A percentile compares a stretch with the other conserved stretches of the same genome.
These are phyloP conservation scores for Alsophila aescularia DNA, from an alignment of 2,888 invertebrate genomes.

Conservation along the genomic window DNA sequence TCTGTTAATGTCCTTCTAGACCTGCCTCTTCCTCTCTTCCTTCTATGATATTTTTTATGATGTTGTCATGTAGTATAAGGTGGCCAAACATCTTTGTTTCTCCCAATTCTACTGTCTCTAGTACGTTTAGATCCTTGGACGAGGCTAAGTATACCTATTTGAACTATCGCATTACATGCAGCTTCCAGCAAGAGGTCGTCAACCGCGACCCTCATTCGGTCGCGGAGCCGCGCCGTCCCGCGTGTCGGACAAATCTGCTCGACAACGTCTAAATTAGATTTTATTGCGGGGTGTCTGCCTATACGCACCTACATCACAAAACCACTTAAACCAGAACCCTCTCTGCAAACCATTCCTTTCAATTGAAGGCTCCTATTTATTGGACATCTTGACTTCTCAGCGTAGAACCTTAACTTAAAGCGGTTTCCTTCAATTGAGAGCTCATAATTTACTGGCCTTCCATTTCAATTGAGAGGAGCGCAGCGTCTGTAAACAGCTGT, in stretches of 20 bases:
- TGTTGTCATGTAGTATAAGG: too few relatives aligned
- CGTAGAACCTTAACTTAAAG: slow-evolving; percentile 16
- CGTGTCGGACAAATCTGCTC: slow-evolving; percentile 76
- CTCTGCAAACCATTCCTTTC: slow-evolving; percentile 16
- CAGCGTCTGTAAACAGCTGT: slow-evolving; percentile 68
- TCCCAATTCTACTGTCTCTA: too few relatives aligned
- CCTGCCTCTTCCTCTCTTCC: too few relatives aligned
- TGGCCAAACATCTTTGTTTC: too few relatives aligned
- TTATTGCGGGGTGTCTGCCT: slow-evolving; percentile 80
- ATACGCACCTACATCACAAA: slow-evolving; percentile 53
- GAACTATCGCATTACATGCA: not conserved
- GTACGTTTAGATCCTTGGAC: too few relatives aligned
- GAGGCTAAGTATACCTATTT: not conserved
- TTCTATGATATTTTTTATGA: too few relatives aligned
- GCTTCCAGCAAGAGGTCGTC: slow-evolving; percentile 63
- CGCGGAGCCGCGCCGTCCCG: slow-evolving; percentile 57
- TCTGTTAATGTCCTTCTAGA: too few relatives aligned
- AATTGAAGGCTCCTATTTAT: slow-evolving; percentile 47
- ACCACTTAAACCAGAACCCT: slow-evolving; percentile 54
- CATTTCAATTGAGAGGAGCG: slow-evolving; percentile 69
- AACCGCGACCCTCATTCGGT: slow-evolving; percentile 69
- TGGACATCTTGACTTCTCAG: slow-evolving; percentile 42
- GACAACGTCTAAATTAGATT: slow-evolving; percentile 83
- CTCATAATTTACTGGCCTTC: slow-evolving; percentile 55
- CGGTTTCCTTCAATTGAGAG: slow-evolving; percentile 36